These are phyloP conservation scores for Manis javanica DNA, from an alignment of 2,797 vertebrate species.

Conservation along the genomic window DNA sequence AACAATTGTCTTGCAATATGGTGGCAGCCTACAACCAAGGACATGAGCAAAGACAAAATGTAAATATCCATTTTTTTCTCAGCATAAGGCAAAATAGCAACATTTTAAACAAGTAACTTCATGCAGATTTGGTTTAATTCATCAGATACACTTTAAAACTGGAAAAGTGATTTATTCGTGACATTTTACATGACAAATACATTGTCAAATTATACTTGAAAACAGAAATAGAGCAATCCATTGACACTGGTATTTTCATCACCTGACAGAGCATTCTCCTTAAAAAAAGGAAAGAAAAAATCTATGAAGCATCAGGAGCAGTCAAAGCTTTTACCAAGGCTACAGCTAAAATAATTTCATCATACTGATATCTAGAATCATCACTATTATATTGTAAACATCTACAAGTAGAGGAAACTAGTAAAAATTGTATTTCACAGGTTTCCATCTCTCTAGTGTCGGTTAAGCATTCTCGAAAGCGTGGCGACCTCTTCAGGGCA, in stretches of 20 bases:
- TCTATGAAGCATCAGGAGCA: background rate
- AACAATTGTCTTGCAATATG: constrained; percentile 65
- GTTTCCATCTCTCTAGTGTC: background rate
- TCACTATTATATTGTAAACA: background rate
- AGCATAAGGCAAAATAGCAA: constrained; percentile 18
- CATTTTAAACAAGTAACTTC: constrained; percentile 37
- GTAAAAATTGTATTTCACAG: background rate
- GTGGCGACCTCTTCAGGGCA: background rate
- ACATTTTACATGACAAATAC: constrained; percentile 49
- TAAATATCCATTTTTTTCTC: constrained; percentile 33
- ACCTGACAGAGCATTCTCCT: background rate
- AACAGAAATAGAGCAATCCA: constrained; percentile 29
- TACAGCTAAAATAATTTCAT: constrained; percentile 28
- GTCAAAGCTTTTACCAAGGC: constrained; percentile 1
- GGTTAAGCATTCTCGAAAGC: background rate
- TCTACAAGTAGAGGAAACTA: constrained; percentile 33
- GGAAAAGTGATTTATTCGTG: constrained; percentile 23
- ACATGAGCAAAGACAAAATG: constrained; percentile 34
- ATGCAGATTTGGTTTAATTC: constrained; percentile 50
- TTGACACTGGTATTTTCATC: background rate
- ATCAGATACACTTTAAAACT: constrained; percentile 7
- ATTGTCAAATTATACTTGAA: constrained; percentile 21
- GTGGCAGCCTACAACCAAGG: constrained; percentile 64
- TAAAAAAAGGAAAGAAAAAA: constrained; percentile 37
- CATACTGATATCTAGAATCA: background rate